Base-by-base conservation (phyloP, 2,113 vertebrate genomes). In the Oncorhynchus clarkii region DNA sequence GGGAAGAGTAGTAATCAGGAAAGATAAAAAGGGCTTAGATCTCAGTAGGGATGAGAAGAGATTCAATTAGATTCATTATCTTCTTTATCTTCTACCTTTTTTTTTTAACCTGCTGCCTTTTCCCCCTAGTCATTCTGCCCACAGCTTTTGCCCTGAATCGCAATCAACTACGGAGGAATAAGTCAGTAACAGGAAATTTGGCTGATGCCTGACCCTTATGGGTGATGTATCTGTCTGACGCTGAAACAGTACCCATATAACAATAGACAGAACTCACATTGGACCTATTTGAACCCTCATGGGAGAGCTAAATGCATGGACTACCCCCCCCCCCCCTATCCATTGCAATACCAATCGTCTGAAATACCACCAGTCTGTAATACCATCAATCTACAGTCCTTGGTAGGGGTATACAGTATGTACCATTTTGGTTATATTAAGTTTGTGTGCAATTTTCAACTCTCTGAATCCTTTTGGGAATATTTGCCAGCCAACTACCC, bases 31-130 rank as follows among this genome's bases (percentile, higher is more conserved):
- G 11, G 39, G 84, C 85, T 90, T 76, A 13, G 27, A 79, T 45
- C 9, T 45, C 39, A 12, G 9, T 45, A 45, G 39, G 39, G 39
- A 45, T 45, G 77, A 81, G 87, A 76, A 72, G 39, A 45, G 39
- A 12, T 45, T 45, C 39, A 45, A 45, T 45, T 45, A 45, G 39
- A 45, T 82, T 82, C 83, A 87, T 89, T 89, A 82, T 88, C 91
- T 86, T 72, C 84, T 73, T 82, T 87, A 94, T 93, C 86, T 86
- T 91, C 84, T 74, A 77, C 9, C 76, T 89, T 89, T 89, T 91
- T 90, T 89, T 89, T 89, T 91, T 89, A 79, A 90, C 87, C 86
- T 88, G 84, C 69, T 88, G 84, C 69, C 90, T 85, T 82, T 79
- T 89, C 88, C 34, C 80, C 89, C 34, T 92, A 88, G 88, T 88